Evolutionary conservation across 2,113 vertebrate species (phyloP).

Genomic region (Menidia beryllina): DNA sequence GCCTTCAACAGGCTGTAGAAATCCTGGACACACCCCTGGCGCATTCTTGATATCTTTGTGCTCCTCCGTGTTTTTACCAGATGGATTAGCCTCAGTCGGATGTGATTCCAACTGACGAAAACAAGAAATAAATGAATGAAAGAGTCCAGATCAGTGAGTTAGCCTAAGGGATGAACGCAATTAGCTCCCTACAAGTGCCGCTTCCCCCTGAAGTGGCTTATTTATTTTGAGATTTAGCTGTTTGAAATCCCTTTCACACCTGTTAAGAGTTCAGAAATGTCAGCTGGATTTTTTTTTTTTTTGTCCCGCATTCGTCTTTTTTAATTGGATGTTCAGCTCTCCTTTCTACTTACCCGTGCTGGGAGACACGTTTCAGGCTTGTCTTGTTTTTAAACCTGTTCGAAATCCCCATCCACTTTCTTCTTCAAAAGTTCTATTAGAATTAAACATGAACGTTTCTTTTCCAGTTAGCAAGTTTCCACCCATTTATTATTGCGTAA

Average conservation of each 20-base stretch:
- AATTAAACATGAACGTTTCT: too few species aligned
- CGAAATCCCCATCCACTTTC: background rate
- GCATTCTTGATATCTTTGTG: too few species aligned
- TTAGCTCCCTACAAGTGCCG: background rate
- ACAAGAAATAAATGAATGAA: background rate
- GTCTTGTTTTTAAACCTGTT: too few species aligned
- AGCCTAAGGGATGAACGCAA: slow-evolving; percentile 2
- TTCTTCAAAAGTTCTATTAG: too few species aligned
- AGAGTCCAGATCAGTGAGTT: slow-evolving; percentile 8
- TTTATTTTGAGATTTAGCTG: background rate
- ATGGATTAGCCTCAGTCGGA: slow-evolving; percentile 38
- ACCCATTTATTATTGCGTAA: too few species aligned
- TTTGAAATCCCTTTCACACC: background rate
- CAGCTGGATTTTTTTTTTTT: background rate
- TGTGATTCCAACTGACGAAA: slow-evolving; percentile 23
- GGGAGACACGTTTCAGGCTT: too few species aligned
- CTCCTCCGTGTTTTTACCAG: slow-evolving; percentile 16
- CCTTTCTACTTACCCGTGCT: too few species aligned
- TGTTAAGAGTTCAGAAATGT: background rate
- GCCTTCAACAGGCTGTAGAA: too few species aligned
- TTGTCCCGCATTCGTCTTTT: background rate
- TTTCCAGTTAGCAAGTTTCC: background rate
- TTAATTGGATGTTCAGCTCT: too few species aligned
- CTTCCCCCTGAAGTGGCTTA: slow-evolving; percentile 7
- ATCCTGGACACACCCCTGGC: too few species aligned